Evolutionary conservation across 2,888 invertebrate species (phyloP).

Genomic region (Drosophila formosana): DNA sequence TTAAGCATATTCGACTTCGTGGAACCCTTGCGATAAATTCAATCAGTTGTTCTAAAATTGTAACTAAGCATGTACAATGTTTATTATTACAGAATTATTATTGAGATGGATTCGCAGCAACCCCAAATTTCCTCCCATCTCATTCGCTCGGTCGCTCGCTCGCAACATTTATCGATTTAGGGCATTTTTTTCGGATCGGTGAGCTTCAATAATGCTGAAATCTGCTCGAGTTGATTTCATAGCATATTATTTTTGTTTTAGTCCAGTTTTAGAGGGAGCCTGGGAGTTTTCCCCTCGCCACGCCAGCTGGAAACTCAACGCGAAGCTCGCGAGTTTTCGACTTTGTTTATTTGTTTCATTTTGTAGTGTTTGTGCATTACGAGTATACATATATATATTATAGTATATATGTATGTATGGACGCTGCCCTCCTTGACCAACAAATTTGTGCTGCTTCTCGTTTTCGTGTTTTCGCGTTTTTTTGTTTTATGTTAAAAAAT

Average conservation of each 20-base stretch:
- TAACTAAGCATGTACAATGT: too few species aligned
- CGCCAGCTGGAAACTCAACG: not conserved
- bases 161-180: slow-evolving; percentile 10
- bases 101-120: not conserved
- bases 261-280: not conserved
- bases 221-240: slow-evolving; percentile 8
- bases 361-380: slow-evolving; percentile 49
- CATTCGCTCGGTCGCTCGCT: not conserved
- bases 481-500: slow-evolving; percentile 63
- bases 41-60: too few species aligned
- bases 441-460: slow-evolving; percentile 1
- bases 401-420: not conserved
- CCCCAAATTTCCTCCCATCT: not conserved
- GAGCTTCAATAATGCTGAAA: slow-evolving; percentile 18
- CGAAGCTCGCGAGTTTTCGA: not conserved
- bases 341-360: slow-evolving; percentile 62
- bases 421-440: slow-evolving; percentile 9
- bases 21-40: too few species aligned
- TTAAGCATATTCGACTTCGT: too few species aligned
- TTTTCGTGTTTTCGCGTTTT: slow-evolving; percentile 1
- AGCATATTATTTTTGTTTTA: slow-evolving; percentile 3
- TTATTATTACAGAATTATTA: too few species aligned
- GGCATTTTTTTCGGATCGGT: slow-evolving; percentile 10
- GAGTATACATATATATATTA: slow-evolving; percentile 6
- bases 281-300: not conserved